phyloP scores from a whole-genome alignment of 35 echinoderm and acorn worm species.

The Apostichopus parvimensis region DNA sequence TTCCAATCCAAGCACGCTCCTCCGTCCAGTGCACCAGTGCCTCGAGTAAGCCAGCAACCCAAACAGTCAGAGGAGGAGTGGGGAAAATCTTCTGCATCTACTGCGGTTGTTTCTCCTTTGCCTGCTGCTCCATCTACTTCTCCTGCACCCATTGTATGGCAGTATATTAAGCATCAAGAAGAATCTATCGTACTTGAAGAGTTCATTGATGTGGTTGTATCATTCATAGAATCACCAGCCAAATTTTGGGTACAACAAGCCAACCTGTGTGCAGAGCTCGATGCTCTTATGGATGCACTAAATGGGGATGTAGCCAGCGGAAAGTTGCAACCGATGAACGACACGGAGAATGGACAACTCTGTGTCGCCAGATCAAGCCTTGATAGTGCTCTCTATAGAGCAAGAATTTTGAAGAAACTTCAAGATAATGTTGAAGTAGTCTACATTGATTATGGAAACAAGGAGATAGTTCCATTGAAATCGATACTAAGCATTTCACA shows the following conservation, averaged over 20 bases:
- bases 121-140: background rate
- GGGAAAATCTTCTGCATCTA: background rate
- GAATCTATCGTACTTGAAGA: conserved; percentile 25
- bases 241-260: conserved; percentile 40
- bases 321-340: background rate
- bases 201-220: conserved; percentile 36
- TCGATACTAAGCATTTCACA: conserved; percentile 36
- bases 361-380: conserved; percentile 70
- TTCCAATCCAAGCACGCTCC: background rate
- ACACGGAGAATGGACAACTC: conserved; percentile 12
- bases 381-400: conserved; percentile 81
- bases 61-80: background rate
- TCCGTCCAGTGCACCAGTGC: background rate
- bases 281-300: conserved; percentile 39
- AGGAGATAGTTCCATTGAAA: conserved; percentile 32
- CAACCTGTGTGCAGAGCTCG: conserved; percentile 27
- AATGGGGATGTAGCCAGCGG: conserved; percentile 2
- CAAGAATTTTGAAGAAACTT: conserved; percentile 56
- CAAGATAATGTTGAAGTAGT: conserved; percentile 40
- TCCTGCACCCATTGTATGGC: background rate
- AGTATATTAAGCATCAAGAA: conserved; percentile 25
- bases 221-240: conserved; percentile 19
- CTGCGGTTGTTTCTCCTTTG: background rate
- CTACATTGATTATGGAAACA: conserved; percentile 90
- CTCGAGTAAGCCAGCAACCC: background rate